Conservation (phyloP, 1,140 invertebrate species). For the Pseudomyrmex sp. region DNA sequence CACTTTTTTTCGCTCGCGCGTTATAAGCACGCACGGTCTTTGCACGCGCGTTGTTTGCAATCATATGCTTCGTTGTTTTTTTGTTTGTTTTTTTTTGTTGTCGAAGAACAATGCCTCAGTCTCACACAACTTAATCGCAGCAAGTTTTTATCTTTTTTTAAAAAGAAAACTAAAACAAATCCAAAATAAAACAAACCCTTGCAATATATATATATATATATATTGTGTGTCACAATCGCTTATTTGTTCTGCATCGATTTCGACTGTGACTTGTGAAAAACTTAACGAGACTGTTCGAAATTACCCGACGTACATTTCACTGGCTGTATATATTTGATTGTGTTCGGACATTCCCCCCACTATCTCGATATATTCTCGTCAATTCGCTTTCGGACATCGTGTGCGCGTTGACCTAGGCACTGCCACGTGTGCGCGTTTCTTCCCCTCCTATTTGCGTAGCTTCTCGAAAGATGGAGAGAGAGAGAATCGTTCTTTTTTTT, state of each 20-base stretch:
- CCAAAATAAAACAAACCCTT: too few relatives aligned
- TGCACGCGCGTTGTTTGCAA: neutral
- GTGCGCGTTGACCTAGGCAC: slow-evolving; percentile 67
- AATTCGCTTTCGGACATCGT: slow-evolving; percentile 34
- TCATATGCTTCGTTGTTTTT: too few relatives aligned
- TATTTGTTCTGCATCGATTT: neutral
- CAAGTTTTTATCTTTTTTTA: neutral
- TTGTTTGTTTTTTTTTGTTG: neutral
- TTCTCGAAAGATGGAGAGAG: neutral
- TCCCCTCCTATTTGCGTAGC: slow-evolving; percentile 26
- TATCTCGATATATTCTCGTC: neutral
- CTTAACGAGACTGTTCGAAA: slow-evolving; percentile 20
- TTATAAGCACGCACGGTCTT: neutral
- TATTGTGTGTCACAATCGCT: neutral
- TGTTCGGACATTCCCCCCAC: slow-evolving; percentile 7
- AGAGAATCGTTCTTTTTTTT: slow-evolving; percentile 19
- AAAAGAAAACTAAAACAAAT: too few relatives aligned
- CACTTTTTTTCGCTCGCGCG: neutral
- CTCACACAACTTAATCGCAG: neutral
- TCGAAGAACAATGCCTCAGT: neutral
- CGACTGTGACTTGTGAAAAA: neutral
- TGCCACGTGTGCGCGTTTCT: slow-evolving; percentile 64
- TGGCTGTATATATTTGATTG: too few relatives aligned
- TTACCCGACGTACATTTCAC: slow-evolving; percentile 63
- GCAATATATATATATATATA: too few relatives aligned